Percentiles rank a stretch among this genome's conserved stretches.
Conservation (phyloP, 2,113 vertebrate genomes). For the Felis catus region DNA sequence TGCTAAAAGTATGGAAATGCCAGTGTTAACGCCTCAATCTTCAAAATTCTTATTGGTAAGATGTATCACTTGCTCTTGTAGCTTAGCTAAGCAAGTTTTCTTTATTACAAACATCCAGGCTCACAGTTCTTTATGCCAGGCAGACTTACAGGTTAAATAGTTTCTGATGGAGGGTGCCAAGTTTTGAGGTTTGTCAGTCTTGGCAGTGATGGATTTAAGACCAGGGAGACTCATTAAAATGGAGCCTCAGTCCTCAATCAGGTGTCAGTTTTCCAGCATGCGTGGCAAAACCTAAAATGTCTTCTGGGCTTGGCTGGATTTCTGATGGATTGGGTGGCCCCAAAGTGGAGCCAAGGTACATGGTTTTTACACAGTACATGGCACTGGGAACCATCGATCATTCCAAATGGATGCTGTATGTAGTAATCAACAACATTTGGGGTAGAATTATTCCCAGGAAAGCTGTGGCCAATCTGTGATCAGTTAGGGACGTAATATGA, state of each 20-base stretch:
- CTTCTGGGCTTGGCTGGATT: slow-evolving; percentile 54
- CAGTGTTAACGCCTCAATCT: not conserved
- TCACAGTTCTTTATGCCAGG: not conserved
- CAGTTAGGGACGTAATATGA: not conserved
- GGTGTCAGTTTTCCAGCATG: slow-evolving; percentile 61
- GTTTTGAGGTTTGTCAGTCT: slow-evolving; percentile 52
- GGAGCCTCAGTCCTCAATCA: slow-evolving; percentile 41
- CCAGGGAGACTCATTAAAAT: slow-evolving; percentile 57
- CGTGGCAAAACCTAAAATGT: slow-evolving; percentile 53
- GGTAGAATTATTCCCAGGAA: not conserved
- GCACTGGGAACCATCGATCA: not conserved
- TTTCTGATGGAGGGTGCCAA: slow-evolving; percentile 48
- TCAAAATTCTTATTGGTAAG: not conserved
- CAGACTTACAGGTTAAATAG: slow-evolving; percentile 42
- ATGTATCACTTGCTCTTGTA: not conserved
- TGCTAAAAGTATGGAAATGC: not conserved
- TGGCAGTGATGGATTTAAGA: slow-evolving; percentile 61
- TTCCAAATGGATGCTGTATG: not conserved
- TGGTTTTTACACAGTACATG: not conserved
- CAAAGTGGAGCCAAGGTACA: slow-evolving; percentile 8
- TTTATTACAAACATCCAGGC: not conserved
- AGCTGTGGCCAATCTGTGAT: not conserved
- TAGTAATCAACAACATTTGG: not conserved
- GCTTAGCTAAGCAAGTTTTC: slow-evolving; percentile 23
- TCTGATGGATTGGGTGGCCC: slow-evolving; percentile 60